Base-by-base conservation (phyloP, 2,797 vertebrate species). In the Gallirallus australis region DNA sequence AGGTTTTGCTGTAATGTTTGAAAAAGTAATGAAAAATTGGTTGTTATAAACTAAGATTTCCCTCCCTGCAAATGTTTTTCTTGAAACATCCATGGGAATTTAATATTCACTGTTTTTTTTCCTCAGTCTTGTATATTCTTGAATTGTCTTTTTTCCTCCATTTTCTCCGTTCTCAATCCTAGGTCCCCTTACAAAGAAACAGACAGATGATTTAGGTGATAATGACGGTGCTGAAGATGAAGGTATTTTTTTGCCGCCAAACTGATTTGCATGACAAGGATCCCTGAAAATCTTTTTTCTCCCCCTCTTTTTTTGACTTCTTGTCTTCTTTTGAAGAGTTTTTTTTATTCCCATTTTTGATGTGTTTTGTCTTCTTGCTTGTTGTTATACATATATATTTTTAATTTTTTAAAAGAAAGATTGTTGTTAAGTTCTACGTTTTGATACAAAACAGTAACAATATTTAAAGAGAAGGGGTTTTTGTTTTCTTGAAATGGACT, bases 131-230 rank as follows among this genome's bases (percentile, higher is more conserved):
- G 98, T 98, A 98, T 99, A 98, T 98, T 99, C 98, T 99, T 99
- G 98, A 99, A 98, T 98, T 98, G 98, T 98, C 98, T 99, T 98
- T 99, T 98, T 97, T 97, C 98, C 98, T 99, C 98, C 99, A 99
- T 99, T 98, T 99, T 99, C 98, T 99, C 97, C 99, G 91, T 99
- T 99, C 98, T 99, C 99, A 98, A 99, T 99, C 99, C 98, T 99
- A 99, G 99, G 99, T 99, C 99, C 99, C 99, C 99, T 99, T 99
- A 99, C 99, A 99, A 99, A 99, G 99, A 99, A 99, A 99, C 99
- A 99, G 99, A 99, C 98, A 99, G 99, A 99, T 99, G 99, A 99
- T 99, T 99, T 99, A 99, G 98, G 99, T 99, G 99, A 99, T 99
- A 99, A 98, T 99, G 99, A 99, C 98, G 99, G 99, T 99, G 99